phyloP scores from a whole-genome alignment of 1,140 invertebrate genomes.

The Cyclina sinensis region DNA sequence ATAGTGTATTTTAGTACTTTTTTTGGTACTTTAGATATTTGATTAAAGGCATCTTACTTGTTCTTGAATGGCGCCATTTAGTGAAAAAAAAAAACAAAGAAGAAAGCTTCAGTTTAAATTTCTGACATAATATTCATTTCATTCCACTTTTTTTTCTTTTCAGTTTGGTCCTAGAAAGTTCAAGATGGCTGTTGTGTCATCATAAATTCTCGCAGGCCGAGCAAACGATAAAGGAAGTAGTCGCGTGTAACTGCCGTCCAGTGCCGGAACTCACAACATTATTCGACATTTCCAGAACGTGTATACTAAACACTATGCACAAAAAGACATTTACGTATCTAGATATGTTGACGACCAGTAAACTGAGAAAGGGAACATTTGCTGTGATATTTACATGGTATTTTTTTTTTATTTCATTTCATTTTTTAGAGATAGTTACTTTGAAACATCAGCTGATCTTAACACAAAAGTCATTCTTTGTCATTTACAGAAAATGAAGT shows the following conservation, averaged over 20 bases:
- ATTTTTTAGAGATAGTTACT: no score
- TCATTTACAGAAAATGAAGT: no score
- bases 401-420: no score
- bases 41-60: no score
- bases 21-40: no score
- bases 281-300: slow-evolving; percentile 77
- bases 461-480: no score
- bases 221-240: slow-evolving; percentile 75
- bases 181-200: slow-evolving; percentile 81
- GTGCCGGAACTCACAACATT: slow-evolving; percentile 78
- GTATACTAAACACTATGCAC: slow-evolving; percentile 80
- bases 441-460: no score
- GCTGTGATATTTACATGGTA: slow-evolving; percentile 77
- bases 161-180: slow-evolving; percentile 81
- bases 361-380: slow-evolving; percentile 72
- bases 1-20: no score
- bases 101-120: no score
- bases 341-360: slow-evolving; percentile 77
- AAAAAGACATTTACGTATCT: slow-evolving; percentile 78
- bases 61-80: no score
- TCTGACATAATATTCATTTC: no score
- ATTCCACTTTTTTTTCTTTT: slow-evolving; percentile 20
- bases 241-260: slow-evolving; percentile 76
- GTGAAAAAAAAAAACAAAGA: no score
- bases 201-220: slow-evolving; percentile 79